A percentile compares a stretch with the other conserved stretches of the same genome.
Conservation (phyloP, 2,113 vertebrate genomes). For the Python bivittatus region DNA sequence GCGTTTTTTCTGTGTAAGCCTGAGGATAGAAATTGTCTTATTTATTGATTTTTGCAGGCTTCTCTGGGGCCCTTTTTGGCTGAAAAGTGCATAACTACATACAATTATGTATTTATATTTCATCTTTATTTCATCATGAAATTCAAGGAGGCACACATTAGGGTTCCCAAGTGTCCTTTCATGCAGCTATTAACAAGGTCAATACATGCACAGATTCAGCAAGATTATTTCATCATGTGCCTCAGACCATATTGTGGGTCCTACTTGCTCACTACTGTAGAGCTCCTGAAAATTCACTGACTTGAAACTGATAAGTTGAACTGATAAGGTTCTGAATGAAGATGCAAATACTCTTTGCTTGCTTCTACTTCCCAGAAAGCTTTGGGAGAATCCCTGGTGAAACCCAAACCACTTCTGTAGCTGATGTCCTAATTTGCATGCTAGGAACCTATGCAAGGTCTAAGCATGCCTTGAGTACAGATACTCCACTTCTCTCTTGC, state of each 20-base stretch:
- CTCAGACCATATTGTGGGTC: not conserved
- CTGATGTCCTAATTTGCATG: not conserved
- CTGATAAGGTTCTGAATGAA: not conserved
- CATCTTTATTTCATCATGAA: not conserved
- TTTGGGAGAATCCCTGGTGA: not conserved
- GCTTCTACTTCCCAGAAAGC: not conserved
- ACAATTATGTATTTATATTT: not conserved
- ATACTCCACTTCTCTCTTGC: not conserved
- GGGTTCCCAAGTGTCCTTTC: not conserved
- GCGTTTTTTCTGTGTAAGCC: not conserved
- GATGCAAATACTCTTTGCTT: not conserved
- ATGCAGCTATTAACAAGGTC: not conserved
- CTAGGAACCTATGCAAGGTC: not conserved
- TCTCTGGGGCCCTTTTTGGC: not conserved
- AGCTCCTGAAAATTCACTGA: not conserved
- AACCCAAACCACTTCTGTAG: not conserved
- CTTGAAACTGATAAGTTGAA: not conserved
- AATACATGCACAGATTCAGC: not conserved
- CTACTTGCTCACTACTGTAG: not conserved
- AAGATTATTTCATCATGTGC: not conserved
- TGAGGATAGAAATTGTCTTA: not conserved
- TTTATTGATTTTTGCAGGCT: not conserved
- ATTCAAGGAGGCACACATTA: not conserved
- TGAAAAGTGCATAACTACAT: not conserved
- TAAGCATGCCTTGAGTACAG: not conserved